Base-by-base conservation (phyloP, 2,113 vertebrate species). In the Platichthys flesus region DNA sequence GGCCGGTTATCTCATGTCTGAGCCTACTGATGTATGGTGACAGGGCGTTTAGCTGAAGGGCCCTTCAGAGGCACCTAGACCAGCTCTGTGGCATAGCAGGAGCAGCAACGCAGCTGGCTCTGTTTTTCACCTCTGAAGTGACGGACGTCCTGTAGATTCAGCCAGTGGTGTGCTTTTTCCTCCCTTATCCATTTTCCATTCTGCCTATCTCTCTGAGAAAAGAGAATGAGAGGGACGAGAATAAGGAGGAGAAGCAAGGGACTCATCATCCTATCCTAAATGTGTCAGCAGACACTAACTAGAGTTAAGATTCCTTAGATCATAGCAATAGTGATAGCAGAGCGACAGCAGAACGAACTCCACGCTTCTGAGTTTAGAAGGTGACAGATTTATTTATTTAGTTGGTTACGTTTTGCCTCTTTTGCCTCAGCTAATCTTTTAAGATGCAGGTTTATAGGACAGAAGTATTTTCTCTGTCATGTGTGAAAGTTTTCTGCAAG, bases 141-240 rank as follows among this genome's bases (percentile, higher is more conserved):
- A 45, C 37, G 60, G 61, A 28, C 52, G 57, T 54, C 64, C 55
- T 49, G 82, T 83, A 78, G 78, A 73, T 74, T 63, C 77, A 70
- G 69, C 67, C 45, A 16, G 76, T 12, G 40, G 67, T 37, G 69
- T 55, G 8, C 66, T 59, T 66, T 59, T 49, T 49, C 64, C 70
- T 74, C 37, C 79, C 59, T 42, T 28, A 71, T 69, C 80, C 60
- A 75, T 86, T 86, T 82, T 81, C 54, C 80, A 69, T 83, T 78
- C 77, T 71, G 64, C 66, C 65, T 37, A 21, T 69, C 81, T 85
- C 60, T 69, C 45, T 12, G 62, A 76, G 64, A 69, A 64, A 63
- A n/a, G 35, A 58, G 67, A 68, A 66, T 63, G 61, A 68, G 52
- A 24, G 10, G 74, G 64, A 60, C 40, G 55, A 55, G 49, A 74